Conservation (phyloP, 92 coral and sea anemone species). For the Phymanthus crucifer region DNA sequence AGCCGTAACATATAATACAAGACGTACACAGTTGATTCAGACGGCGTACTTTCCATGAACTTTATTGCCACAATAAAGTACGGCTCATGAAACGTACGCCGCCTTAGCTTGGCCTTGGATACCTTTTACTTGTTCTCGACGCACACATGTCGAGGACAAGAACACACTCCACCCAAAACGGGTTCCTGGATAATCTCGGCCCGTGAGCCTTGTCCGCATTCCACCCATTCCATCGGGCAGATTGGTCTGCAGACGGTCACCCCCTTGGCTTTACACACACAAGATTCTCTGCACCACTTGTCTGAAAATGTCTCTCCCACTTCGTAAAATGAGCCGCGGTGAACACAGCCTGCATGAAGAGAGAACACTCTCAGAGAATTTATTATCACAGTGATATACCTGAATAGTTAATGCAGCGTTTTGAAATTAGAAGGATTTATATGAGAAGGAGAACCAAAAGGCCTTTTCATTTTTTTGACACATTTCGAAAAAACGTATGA, state of each 20-base stretch:
- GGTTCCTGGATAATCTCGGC: conserved; percentile 4
- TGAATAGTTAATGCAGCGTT: background rate
- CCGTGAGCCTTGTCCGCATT: conserved; percentile 21
- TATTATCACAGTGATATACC: background rate
- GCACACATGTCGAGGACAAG: conserved; percentile 42
- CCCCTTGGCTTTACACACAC: conserved; percentile 31
- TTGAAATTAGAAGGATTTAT: too few relatives aligned
- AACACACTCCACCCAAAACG: conserved; percentile 31
- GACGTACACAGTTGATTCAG: too few relatives aligned
- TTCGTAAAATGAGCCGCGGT: conserved; percentile 27
- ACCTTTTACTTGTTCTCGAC: conserved; percentile 25
- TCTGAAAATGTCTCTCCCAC: conserved; percentile 37
- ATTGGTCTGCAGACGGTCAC: conserved; percentile 24
- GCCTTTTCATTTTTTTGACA: too few relatives aligned
- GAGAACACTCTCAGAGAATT: background rate
- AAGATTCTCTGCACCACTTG: conserved; percentile 32
- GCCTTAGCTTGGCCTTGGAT: background rate
- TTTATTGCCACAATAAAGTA: too few relatives aligned
- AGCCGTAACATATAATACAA: too few relatives aligned
- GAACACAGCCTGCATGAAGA: conserved; percentile 16
- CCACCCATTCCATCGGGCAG: conserved; percentile 41
- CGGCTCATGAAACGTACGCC: too few relatives aligned
- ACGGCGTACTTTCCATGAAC: too few relatives aligned
- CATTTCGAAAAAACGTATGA: too few relatives aligned
- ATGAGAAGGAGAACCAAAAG: too few relatives aligned